Evolutionary conservation across 2,888 invertebrate genomes (phyloP).

Genomic region (Tetranychus truncatus): DNA sequence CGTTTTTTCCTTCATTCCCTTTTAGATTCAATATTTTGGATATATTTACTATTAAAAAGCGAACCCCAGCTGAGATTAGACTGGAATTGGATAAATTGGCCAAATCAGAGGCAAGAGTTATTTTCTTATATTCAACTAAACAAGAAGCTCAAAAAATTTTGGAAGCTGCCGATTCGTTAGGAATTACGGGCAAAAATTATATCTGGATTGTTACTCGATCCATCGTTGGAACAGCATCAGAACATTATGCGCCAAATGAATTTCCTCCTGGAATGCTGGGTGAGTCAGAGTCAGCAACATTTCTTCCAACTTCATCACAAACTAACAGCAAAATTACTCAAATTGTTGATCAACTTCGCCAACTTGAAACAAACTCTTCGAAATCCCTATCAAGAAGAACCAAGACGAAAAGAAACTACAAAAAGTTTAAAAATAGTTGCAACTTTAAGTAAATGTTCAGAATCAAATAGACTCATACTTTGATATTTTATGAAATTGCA

Average conservation of each 20-base stretch:
- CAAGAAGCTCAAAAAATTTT: constrained; percentile 70
- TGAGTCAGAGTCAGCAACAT: constrained; percentile 30
- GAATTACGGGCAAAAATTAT: constrained; percentile 69
- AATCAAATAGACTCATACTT: no score
- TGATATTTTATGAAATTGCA: no score
- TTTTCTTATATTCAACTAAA: constrained; percentile 72
- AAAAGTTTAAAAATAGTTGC: no score
- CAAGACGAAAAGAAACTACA: no score
- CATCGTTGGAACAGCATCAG: constrained; percentile 51
- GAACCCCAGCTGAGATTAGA: constrained; percentile 40
- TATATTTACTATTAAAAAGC: constrained; percentile 36
- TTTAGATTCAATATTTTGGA: constrained; percentile 71
- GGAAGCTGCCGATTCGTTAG: constrained; percentile 48
- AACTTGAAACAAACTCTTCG: no score
- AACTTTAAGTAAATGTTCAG: no score
- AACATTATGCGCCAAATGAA: constrained; percentile 48
- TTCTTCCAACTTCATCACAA: no score
- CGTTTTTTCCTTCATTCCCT: constrained; percentile 21
- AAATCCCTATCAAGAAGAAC: no score
- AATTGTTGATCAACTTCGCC: no score
- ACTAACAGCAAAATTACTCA: no score
- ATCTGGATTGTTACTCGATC: constrained; percentile 93
- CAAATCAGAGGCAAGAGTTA: constrained; percentile 73
- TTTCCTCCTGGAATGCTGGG: constrained; percentile 83
- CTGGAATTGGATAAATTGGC: constrained; percentile 58